Evolutionary conservation across 2,888 invertebrate species (phyloP), one percentile per base, ranked within the genome.

Genomic region (Caenorhabditis zanzibari): DNA sequence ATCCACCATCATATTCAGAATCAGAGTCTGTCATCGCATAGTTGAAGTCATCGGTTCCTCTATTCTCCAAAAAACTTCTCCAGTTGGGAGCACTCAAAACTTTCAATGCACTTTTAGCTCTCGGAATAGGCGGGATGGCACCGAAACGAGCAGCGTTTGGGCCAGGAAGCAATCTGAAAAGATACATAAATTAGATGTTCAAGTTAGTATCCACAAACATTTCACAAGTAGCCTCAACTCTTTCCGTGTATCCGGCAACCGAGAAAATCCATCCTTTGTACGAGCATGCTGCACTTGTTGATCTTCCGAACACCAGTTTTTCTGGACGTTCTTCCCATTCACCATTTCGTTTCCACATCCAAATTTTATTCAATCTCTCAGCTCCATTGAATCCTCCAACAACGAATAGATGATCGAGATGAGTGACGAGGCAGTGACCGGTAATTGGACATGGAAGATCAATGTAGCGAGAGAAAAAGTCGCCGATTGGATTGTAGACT

Each of bases 351-450:
- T 75, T 24, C 71, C 79, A 80, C 35, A 75, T 38, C 22, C 64
- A 63, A 16, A 83, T 61, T 47, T 56, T 69, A 22, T 75, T 54
- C 38, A 58, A 61, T 41, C 83, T 47, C 14, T 63, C 52, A 5
- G 3, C 6, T 28, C 79, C 75, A 71, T 80, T 52, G 63, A 75
- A 83, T 58, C 83, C 83, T 12, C 83, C 83, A 28, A 83, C 24
- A 2, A 80, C n/a, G 59, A 74, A 54, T 19, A 83, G 44, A 14
- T 59, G 64, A 14, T 74, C 24, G 2, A 22, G 22, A 38, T 80
- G 75, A 52, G 47, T 41, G 32, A 83, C 22, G 12, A 83, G 35
- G 24, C 63, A 75, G 32, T 83, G 83, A 22, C 83, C 80, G 14
- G 83, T 75, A 3, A 83, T 56, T 24, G 68, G 71, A 12, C 38